Evolutionary conservation across 1,140 invertebrate species (phyloP), one percentile per base, ranked within the genome.

Genomic region (Cydia splendana): DNA sequence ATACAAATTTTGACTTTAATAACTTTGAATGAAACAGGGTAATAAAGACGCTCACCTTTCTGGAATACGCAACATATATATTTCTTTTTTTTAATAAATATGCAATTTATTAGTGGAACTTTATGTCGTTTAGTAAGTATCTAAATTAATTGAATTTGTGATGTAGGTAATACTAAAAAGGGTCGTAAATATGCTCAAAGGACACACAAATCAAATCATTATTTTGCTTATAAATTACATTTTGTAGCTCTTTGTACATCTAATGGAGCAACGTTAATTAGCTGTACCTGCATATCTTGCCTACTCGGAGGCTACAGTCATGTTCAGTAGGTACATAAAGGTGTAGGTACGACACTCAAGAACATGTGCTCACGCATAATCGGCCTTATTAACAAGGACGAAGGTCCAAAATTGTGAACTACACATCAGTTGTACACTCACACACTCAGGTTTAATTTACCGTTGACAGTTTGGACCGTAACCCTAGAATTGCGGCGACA

Each of bases 381-480:
- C 13, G 13, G 45, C 13, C 45, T 48, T 48, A 48, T 13, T 10
- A 48, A 0, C 10, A 48, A 48, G 12, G 45, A 12, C 45, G 2
- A 48, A 48, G 45, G 13, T 18, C 1, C 15, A 53, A 53, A 53
- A 53, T 6, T 53, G n/a, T 53, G 51, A 18, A 12, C 7, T 53
- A 18, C 12, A 48, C 45, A 13, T 53, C 4, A n/a, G n/a, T 42
- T 42, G 38, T 53, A 18, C 51, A 18, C 15, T 53, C 30, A 12
- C 18, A 18, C 51, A 18, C 15, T 53, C 30, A 12, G 38, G 67
- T 42, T 71, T 71, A 71, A 71, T 71, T 71, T 71, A 38, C 67
- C 67, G 67, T 71, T 71, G 67, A 71, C 67, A 71, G 67, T 42
- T 71, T 69, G 28, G 30, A 28, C 65, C 67, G 67, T 71, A 71